phyloP scores from a whole-genome alignment of 2,797 vertebrate genomes.

The Scyliorhinus canicula region DNA sequence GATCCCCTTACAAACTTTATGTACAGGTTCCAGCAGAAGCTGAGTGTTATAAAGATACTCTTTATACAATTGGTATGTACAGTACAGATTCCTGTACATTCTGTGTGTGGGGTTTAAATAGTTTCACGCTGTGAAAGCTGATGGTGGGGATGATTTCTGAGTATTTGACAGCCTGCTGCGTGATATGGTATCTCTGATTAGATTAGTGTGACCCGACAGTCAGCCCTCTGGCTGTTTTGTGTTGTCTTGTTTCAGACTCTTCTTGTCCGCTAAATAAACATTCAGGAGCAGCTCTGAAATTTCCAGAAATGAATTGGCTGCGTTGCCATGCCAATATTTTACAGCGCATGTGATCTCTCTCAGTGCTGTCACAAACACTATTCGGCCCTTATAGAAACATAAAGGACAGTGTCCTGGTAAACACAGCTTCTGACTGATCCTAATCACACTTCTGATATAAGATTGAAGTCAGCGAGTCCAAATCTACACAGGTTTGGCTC shows the following conservation, averaged over 20 bases:
- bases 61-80: background rate
- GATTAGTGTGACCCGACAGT: conserved; percentile 7
- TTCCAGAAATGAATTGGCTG: background rate
- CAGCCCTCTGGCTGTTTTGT: background rate
- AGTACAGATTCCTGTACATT: background rate
- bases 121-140: background rate
- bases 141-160: background rate
- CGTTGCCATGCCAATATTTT: background rate
- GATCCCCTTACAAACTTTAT: background rate
- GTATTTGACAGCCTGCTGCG: background rate
- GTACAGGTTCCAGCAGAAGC: background rate
- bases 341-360: background rate
- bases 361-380: background rate
- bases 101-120: background rate
- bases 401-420: background rate
- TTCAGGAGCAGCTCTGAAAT: background rate
- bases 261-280: background rate
- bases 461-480: background rate
- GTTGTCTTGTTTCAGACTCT: background rate
- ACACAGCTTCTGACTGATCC: background rate
- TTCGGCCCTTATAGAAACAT: background rate
- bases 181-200: background rate
- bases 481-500: background rate
- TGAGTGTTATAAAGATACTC: no score
- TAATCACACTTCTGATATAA: background rate